These are phyloP conservation scores for Anoncus sp. DNA, from an alignment of 2,888 invertebrate species.

Conservation along the genomic window DNA sequence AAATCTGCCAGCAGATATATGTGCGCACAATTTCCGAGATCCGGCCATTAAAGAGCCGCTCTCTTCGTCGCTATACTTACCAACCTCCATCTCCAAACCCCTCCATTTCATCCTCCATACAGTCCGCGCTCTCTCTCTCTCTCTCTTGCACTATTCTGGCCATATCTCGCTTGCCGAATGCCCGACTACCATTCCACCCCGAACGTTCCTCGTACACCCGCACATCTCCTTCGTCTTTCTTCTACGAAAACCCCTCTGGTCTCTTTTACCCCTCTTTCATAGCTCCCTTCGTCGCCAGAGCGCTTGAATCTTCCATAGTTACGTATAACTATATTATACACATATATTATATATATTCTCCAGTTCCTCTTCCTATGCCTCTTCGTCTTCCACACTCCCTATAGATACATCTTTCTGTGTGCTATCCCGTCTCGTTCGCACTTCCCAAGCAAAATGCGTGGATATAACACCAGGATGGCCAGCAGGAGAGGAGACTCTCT, in stretches of 20 bases:
- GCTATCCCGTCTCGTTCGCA: conserved; percentile 64
- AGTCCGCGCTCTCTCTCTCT: conserved; percentile 38
- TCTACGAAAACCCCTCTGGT: conserved; percentile 69
- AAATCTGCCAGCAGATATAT: conserved; percentile 95
- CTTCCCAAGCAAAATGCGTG: conserved; percentile 66
- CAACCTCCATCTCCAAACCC: conserved; percentile 57
- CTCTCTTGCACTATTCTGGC: conserved; percentile 46
- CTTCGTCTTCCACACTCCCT: conserved; percentile 65
- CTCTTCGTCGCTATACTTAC: conserved; percentile 73
- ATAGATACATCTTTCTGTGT: conserved; percentile 7
- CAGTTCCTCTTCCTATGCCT: conserved; percentile 68
- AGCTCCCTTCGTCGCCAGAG: conserved; percentile 37
- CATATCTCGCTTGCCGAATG: conserved; percentile 34
- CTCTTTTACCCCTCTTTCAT: conserved; percentile 30
- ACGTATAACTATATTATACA: conserved; percentile 23
- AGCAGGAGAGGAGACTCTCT: conserved; percentile 33
- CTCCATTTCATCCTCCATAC: conserved; percentile 17
- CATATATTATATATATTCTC: conserved; percentile 38
- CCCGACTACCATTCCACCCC: conserved; percentile 33
- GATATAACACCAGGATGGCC: conserved; percentile 73
- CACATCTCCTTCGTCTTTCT: conserved; percentile 58
- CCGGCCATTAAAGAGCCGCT: conserved; percentile 92
- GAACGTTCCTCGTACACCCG: conserved; percentile 18
- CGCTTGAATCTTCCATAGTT: conserved; percentile 32
- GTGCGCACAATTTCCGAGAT: conserved; percentile 96